Base-by-base conservation (phyloP, 35 echinoderm and acorn worm genomes). In the Diadema setosum region DNA sequence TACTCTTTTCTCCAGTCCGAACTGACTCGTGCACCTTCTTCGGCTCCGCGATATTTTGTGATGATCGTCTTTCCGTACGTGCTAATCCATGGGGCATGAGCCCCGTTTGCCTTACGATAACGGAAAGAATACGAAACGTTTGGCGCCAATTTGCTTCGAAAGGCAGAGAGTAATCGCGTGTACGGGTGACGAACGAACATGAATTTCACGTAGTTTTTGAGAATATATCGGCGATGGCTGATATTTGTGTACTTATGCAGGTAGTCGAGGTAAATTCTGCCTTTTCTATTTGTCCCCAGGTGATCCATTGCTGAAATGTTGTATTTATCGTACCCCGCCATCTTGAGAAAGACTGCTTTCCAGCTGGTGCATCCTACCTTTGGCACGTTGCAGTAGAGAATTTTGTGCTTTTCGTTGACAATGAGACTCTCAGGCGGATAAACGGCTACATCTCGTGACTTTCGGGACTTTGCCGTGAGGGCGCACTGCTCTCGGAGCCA, bases 121-220 rank as follows among this genome's bases (percentile, higher is more conserved):
- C 39, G 52, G 29, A 67, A 37, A 46, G 90, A 83, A 37, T 20
- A 93, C 0, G 81, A 78, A 27, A 45, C 55, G 2, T 90, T 90
- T 2, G 82, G 87, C 15, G 83, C 82, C 5, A 94, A 45, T 81
- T 94, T 94, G 59, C 82, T 94, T 32, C 83, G 82, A 58, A 63
- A 94, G 32, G 70, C 87, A 26, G 92, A 94, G 4, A 94, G 82
- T 9, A 94, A 33, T 39, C 92, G 82, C 14, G 92, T 85, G 21
- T 90, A 81, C 21, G 92, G 92, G 45, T 94, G 92, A 43, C 92
- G 87, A 9, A 90, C 92, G 42, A 94, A 61, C 11, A 94, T n/a
- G 41, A 93, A 83, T 75, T 93, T 93, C 7, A 42, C 85, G 42
- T 76, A 89, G 3, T 85, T 81, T 25, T 64, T 27, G 15, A 85